phyloP scores from a whole-genome alignment of 53 echinoderm and acorn worm species.

The Astropecten irregularis region DNA sequence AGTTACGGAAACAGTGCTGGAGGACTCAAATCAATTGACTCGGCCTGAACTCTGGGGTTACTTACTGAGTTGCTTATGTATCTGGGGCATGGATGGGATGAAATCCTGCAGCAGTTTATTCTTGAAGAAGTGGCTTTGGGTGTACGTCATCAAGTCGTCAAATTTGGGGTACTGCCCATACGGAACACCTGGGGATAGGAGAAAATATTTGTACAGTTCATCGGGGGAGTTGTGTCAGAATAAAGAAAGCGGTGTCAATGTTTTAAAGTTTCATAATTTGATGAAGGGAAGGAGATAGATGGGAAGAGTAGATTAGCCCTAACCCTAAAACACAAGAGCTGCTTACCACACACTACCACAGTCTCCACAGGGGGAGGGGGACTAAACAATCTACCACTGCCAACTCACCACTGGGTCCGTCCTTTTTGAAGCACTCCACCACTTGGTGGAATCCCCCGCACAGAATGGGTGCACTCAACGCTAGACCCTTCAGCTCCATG shows the following conservation, averaged over 20 bases:
- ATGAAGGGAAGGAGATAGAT: no score
- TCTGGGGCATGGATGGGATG: conserved; percentile 59
- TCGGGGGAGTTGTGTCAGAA: background rate
- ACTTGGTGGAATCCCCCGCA: conserved; percentile 74
- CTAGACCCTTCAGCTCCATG: conserved; percentile 44
- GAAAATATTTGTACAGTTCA: background rate
- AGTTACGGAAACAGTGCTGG: no score
- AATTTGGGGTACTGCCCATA: conserved; percentile 23
- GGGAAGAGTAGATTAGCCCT: background rate
- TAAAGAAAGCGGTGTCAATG: background rate
- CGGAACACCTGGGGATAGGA: conserved; percentile 24
- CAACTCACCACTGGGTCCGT: conserved; percentile 69
- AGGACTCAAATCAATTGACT: no score
- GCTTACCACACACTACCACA: no score
- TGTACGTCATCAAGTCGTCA: conserved; percentile 35
- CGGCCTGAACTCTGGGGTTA: no score
- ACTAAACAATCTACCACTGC: no score
- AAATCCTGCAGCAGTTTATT: conserved; percentile 57
- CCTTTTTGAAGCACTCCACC: conserved; percentile 61
- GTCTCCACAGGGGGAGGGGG: no score
- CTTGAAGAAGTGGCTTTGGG: conserved; percentile 23
- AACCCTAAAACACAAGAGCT: no score
- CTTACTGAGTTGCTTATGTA: conserved; percentile 59
- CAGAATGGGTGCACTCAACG: conserved; percentile 71
- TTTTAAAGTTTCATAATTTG: background rate